Conservation (phyloP, 2,113 vertebrate genomes). For the Urocynchramus pylzowi region DNA sequence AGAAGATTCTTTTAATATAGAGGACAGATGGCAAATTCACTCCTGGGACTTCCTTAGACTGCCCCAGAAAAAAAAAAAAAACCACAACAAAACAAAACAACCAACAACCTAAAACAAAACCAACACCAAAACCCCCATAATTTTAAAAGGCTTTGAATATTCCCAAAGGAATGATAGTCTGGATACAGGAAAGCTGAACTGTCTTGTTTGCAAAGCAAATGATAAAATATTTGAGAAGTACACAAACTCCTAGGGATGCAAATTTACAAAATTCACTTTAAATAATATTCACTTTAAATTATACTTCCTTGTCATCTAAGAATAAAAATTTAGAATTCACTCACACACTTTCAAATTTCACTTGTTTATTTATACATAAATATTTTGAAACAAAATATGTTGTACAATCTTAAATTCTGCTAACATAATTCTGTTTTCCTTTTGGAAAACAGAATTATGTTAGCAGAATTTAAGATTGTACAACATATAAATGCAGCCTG, state of each 20-base stretch:
- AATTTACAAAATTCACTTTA: neutral
- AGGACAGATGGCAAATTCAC: conserved; percentile 79
- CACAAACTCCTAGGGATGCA: neutral
- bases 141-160: conserved; percentile 74
- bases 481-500: neutral
- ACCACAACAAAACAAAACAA: neutral
- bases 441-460: neutral
- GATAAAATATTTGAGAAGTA: conserved; percentile 17
- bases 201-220: conserved; percentile 46
- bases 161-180: conserved; percentile 52
- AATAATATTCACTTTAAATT: neutral
- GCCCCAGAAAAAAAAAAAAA: conserved; percentile 60
- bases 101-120: neutral
- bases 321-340: neutral
- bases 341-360: neutral
- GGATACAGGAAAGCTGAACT: conserved; percentile 19
- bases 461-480: neutral
- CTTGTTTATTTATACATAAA: neutral
- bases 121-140: conserved; percentile 17
- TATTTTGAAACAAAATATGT: neutral
- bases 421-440: too few species aligned
- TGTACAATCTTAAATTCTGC: too few species aligned
- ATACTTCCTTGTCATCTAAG: neutral
- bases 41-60: conserved; percentile 69
- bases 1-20: conserved; percentile 75